phyloP scores from a whole-genome alignment of 1,140 invertebrate genomes.

The Nomia melanderi region DNA sequence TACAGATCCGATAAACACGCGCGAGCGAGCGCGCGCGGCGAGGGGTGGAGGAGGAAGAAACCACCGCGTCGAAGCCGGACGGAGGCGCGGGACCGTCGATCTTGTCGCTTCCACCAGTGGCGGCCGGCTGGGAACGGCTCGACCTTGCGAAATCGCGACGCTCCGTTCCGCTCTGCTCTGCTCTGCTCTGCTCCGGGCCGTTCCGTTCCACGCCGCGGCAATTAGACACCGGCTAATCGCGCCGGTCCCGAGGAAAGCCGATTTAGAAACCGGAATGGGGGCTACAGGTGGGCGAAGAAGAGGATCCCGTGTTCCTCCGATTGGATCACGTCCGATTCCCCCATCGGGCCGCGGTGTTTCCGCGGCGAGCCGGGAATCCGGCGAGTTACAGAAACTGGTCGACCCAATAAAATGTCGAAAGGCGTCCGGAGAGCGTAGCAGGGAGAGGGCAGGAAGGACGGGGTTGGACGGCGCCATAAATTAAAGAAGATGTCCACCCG shows the following conservation, averaged over 20 bases:
- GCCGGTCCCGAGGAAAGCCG: background rate
- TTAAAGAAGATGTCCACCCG: conserved; percentile 77
- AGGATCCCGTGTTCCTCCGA: background rate
- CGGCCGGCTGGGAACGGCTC: conserved; percentile 7
- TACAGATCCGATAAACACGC: conserved; percentile 43
- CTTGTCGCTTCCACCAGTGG: conserved; percentile 10
- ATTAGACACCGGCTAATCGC: conserved; percentile 4
- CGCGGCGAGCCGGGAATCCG: conserved; percentile 10
- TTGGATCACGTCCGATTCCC: background rate
- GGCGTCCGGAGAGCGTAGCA: conserved; percentile 59
- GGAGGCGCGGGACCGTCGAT: conserved; percentile 4
- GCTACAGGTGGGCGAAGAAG: background rate
- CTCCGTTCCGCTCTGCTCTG: too few relatives aligned
- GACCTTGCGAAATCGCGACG: conserved; percentile 31
- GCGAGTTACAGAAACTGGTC: conserved; percentile 67
- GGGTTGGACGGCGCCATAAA: conserved; percentile 73
- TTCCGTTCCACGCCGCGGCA: too few relatives aligned
- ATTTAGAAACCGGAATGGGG: background rate
- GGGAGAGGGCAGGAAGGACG: conserved; percentile 37
- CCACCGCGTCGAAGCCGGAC: too few relatives aligned
- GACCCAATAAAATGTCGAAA: conserved; percentile 78
- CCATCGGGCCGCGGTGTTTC: background rate
- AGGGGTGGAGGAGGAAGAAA: too few relatives aligned
- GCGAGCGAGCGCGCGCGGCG: background rate
- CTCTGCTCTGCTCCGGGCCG: too few relatives aligned